phyloP scores from a whole-genome alignment of 92 coral and sea anemone species.

The Siderastrea radians region DNA sequence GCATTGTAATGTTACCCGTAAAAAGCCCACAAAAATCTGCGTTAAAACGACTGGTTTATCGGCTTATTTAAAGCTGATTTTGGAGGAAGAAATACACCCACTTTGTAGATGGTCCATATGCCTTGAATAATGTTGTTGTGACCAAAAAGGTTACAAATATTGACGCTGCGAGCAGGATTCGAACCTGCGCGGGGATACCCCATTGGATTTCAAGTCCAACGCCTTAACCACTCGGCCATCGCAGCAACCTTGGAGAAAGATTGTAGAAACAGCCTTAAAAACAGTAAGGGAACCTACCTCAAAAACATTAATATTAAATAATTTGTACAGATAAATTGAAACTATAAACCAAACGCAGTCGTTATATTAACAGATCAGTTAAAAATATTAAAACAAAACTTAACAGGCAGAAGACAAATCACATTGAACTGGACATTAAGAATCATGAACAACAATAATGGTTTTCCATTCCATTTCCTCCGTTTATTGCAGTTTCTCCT shows the following conservation, averaged over 20 bases:
- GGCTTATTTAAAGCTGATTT: no score
- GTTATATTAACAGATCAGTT: no score
- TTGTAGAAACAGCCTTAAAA: background rate
- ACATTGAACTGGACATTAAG: no score
- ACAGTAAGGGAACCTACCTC: background rate
- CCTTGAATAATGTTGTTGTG: background rate
- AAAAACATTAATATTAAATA: background rate
- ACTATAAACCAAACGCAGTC: no score
- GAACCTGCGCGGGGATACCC: conserved; percentile 98
- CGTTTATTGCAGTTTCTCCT: background rate
- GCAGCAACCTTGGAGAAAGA: conserved; percentile 33
- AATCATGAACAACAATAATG: no score
- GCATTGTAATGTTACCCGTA: no score
- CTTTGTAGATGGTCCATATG: background rate
- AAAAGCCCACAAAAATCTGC: no score
- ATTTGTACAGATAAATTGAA: no score
- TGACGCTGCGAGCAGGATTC: conserved; percentile 94
- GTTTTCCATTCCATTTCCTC: background rate
- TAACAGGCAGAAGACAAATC: no score
- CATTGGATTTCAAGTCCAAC: conserved; percentile 98
- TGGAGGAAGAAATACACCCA: no score
- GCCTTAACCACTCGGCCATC: conserved; percentile 99
- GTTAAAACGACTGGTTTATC: no score
- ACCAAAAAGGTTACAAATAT: background rate
- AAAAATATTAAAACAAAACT: no score